phyloP scores from a whole-genome alignment of 2,797 vertebrate genomes.

The Tolypeutes matacus region DNA sequence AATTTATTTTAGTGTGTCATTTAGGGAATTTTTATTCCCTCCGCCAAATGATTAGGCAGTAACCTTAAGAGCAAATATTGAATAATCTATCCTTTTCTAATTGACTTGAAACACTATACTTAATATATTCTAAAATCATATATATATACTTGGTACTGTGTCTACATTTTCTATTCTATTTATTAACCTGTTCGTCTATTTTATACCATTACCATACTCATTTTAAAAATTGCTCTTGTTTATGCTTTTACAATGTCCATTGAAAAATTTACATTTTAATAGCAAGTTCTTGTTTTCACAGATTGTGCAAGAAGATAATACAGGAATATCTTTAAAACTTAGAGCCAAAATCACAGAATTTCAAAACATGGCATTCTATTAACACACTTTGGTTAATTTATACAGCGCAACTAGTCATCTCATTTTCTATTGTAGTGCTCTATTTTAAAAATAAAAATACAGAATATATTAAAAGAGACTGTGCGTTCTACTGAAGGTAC shows the following conservation, averaged over 20 bases:
- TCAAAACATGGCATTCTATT: background rate
- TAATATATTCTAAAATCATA: background rate
- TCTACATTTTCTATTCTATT: conserved; percentile 4
- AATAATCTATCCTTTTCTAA: conserved; percentile 34
- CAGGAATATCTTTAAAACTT: conserved; percentile 16
- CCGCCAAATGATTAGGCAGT: background rate
- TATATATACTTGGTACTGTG: background rate
- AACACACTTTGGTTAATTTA: conserved; percentile 20
- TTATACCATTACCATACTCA: background rate
- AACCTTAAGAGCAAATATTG: background rate
- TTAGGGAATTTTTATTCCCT: background rate
- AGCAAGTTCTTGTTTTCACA: background rate
- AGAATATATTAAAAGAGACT: background rate
- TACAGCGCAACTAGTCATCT: conserved; percentile 13
- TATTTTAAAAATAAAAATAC: conserved; percentile 46
- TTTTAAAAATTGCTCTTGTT: conserved; percentile 11
- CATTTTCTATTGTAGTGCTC: background rate
- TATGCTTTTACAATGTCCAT: background rate
- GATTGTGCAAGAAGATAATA: background rate
- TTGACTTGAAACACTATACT: background rate
- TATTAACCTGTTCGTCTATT: background rate
- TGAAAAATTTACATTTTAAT: background rate
- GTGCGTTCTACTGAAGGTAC: background rate
- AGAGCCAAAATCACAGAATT: background rate
- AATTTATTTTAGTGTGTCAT: background rate